Evolutionary conservation across 2,888 invertebrate species (phyloP).

Genomic region (Caenorhabditis doughertyi): DNA sequence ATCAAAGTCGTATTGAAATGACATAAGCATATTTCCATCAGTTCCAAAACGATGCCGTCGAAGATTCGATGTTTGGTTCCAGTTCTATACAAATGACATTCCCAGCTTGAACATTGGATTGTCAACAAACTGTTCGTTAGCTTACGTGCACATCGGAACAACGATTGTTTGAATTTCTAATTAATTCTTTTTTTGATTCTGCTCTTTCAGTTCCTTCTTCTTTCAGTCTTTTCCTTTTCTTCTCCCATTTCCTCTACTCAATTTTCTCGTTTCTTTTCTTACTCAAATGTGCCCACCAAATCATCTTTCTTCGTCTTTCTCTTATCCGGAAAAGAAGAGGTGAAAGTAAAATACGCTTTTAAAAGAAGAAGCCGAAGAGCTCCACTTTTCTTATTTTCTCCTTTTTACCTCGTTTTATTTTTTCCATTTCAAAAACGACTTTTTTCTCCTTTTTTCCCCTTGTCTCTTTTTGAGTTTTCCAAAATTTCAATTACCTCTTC

Average conservation of each 20-base stretch:
- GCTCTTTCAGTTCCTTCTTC: neutral
- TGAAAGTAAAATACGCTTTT: conserved; percentile 50
- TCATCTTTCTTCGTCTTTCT: conserved; percentile 37
- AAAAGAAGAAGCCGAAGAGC: conserved; percentile 11
- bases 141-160: neutral
- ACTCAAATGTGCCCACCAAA: conserved; percentile 34
- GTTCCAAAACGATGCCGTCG: too few relatives aligned
- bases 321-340: conserved; percentile 24
- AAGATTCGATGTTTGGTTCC: too few relatives aligned
- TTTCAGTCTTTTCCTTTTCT: neutral
- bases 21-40: too few relatives aligned
- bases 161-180: neutral
- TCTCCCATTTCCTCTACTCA: conserved; percentile 31
- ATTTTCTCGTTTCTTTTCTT: neutral
- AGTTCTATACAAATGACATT: too few relatives aligned
- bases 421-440: conserved; percentile 30
- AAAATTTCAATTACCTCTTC: conserved; percentile 15
- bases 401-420: conserved; percentile 2
- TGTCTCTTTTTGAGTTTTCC: neutral
- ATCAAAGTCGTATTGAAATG: too few relatives aligned
- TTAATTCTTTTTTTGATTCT: neutral
- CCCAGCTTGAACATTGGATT: too few relatives aligned
- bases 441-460: neutral
- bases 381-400: conserved; percentile 12
- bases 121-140: neutral